Conservation (phyloP, 2,888 invertebrate genomes). For the Malacosoma neustria region DNA sequence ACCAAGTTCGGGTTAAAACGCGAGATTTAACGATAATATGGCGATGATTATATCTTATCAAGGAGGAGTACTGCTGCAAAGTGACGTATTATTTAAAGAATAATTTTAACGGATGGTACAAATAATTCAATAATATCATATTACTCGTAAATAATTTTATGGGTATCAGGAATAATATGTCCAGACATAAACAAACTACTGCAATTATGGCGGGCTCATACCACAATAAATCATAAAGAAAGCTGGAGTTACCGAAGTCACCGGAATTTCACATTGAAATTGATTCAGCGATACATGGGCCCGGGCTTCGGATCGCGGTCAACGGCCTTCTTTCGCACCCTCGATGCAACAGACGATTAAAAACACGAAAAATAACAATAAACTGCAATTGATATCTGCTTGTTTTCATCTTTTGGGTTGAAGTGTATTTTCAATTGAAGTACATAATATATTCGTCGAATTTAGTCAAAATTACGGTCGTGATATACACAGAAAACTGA, state of each 20-base stretch:
- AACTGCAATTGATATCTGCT: neutral
- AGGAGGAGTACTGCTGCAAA: too few relatives aligned
- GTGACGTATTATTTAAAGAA: too few relatives aligned
- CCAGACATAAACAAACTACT: conserved; percentile 30
- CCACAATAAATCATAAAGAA: conserved; percentile 59
- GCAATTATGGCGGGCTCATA: conserved; percentile 34
- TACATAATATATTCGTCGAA: too few relatives aligned
- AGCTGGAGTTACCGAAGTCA: conserved; percentile 52
- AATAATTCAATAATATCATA: too few relatives aligned
- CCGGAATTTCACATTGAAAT: conserved; percentile 61
- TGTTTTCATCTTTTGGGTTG: conserved; percentile 9
- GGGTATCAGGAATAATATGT: conserved; percentile 13
- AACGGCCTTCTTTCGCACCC: conserved; percentile 46
- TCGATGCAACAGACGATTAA: conserved; percentile 14
- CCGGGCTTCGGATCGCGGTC: conserved; percentile 56
- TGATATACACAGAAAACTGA: too few relatives aligned
- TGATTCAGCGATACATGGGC: conserved; percentile 62
- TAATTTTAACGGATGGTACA: too few relatives aligned
- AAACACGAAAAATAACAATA: conserved; percentile 18
- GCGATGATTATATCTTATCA: too few relatives aligned
- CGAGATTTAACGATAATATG: too few relatives aligned
- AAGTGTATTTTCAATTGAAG: too few relatives aligned
- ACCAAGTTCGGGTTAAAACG: too few relatives aligned
- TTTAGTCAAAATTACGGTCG: too few relatives aligned
- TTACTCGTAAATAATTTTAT: too few relatives aligned